These are phyloP conservation scores for Spialia ferax DNA, from an alignment of 2,888 invertebrate genomes.

Conservation along the genomic window DNA sequence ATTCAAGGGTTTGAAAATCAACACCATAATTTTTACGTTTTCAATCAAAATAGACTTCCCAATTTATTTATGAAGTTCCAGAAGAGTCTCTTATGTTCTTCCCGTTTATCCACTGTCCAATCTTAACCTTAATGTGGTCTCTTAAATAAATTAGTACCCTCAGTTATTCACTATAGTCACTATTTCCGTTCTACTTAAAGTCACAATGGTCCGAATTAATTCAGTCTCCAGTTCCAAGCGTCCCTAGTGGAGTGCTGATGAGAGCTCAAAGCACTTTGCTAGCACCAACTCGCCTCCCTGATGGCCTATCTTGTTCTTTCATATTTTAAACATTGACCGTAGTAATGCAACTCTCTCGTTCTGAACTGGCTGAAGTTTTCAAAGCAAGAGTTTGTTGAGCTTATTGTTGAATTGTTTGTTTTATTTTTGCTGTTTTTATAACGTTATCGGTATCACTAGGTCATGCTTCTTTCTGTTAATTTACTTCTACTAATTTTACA, in stretches of 20 bases:
- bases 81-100: too few species aligned
- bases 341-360: not conserved
- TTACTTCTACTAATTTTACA: too few species aligned
- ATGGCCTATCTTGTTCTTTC: conserved; percentile 14
- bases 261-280: conserved; percentile 4
- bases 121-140: not conserved
- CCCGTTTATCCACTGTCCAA: not conserved
- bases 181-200: conserved; percentile 1
- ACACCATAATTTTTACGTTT: too few species aligned
- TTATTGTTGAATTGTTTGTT: too few species aligned
- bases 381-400: not conserved
- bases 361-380: not conserved
- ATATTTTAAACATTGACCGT: conserved; percentile 4
- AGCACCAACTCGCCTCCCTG: not conserved
- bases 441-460: too few species aligned
- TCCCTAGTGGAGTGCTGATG: not conserved
- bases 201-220: conserved; percentile 3
- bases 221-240: not conserved
- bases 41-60: too few species aligned
- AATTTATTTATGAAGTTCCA: too few species aligned
- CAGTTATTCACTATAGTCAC: too few species aligned
- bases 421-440: too few species aligned
- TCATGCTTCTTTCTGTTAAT: too few species aligned
- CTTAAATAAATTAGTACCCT: not conserved
- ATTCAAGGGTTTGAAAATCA: too few species aligned